phyloP scores from a whole-genome alignment of 2,113 vertebrate genomes.

The Oryzias curvinotus region DNA sequence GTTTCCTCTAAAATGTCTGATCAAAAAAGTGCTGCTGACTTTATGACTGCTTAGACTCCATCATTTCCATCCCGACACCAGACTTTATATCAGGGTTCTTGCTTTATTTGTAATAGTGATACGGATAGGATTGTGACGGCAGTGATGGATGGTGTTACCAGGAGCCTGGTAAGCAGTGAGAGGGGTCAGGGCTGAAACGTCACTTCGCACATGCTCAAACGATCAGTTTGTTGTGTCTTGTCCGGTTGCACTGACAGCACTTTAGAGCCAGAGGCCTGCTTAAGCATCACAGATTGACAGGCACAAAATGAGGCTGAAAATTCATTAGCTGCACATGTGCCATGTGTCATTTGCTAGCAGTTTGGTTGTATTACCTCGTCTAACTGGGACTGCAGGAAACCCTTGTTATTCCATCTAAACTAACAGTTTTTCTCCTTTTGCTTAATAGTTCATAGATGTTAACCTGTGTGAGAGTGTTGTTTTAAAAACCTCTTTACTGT shows the following conservation, averaged over 20 bases:
- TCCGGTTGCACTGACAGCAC: neutral
- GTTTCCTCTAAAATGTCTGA: neutral
- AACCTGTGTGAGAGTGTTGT: conserved; percentile 43
- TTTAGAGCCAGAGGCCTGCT: conserved; percentile 2
- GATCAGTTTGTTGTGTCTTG: neutral
- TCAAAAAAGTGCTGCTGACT: neutral
- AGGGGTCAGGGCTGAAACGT: conserved; percentile 43
- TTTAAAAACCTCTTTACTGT: conserved; percentile 40
- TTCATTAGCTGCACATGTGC: conserved; percentile 29
- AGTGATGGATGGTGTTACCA: conserved; percentile 59
- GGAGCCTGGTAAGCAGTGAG: conserved; percentile 22
- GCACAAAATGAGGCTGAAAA: conserved; percentile 39
- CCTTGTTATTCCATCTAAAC: conserved; percentile 11
- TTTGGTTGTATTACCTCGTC: conserved; percentile 6
- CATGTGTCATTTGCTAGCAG: conserved; percentile 14
- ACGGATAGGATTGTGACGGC: conserved; percentile 55
- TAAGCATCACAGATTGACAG: conserved; percentile 7
- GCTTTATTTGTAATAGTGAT: conserved; percentile 58
- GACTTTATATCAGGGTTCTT: conserved; percentile 15
- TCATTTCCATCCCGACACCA: conserved; percentile 8
- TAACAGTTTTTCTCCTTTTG: neutral
- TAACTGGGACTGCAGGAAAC: neutral
- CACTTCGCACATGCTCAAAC: conserved; percentile 32
- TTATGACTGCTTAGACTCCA: neutral
- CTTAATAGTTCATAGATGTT: conserved; percentile 30